Conservation (phyloP, 2,888 invertebrate genomes). For the Geophilus truncorum region DNA sequence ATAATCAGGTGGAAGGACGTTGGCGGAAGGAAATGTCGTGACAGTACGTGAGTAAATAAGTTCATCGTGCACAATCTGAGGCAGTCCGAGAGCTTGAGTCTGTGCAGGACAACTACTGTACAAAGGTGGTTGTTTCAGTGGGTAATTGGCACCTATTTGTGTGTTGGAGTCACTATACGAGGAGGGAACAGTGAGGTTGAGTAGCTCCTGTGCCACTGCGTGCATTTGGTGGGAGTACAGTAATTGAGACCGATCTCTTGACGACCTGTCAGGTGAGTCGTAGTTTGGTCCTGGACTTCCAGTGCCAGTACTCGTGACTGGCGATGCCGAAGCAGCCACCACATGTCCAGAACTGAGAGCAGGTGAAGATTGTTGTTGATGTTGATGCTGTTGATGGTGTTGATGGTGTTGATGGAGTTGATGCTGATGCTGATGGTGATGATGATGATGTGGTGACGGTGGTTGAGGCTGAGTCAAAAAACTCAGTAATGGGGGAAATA, state of each 20-base stretch:
- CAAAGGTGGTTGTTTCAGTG: slow-evolving; percentile 61
- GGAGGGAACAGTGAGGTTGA: slow-evolving; percentile 29
- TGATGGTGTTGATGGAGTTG: slow-evolving; percentile 55
- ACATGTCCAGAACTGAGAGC: neutral
- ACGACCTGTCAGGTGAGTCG: slow-evolving; percentile 45
- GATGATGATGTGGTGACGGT: slow-evolving; percentile 57
- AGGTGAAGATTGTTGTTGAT: slow-evolving; percentile 39
- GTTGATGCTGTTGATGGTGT: slow-evolving; percentile 56
- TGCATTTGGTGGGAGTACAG: slow-evolving; percentile 44
- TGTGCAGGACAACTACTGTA: slow-evolving; percentile 55
- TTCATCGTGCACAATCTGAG: slow-evolving; percentile 32
- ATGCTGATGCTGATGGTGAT: slow-evolving; percentile 53
- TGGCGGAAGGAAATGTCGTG: slow-evolving; percentile 54
- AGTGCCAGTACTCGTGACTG: slow-evolving; percentile 47
- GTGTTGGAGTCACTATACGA: slow-evolving; percentile 15
- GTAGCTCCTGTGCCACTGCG: slow-evolving; percentile 34
- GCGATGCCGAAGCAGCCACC: slow-evolving; percentile 53
- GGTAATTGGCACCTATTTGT: slow-evolving; percentile 47
- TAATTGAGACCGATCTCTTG: slow-evolving; percentile 48
- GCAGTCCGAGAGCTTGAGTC: neutral
- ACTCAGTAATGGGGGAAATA: slow-evolving; percentile 34
- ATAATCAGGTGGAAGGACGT: slow-evolving; percentile 44
- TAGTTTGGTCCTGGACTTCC: slow-evolving; percentile 22
- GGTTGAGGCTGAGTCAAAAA: slow-evolving; percentile 42
- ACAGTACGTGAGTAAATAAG: slow-evolving; percentile 43